Evolutionary conservation across 2,888 invertebrate genomes (phyloP).

Genomic region (Oscheius myriophilus): DNA sequence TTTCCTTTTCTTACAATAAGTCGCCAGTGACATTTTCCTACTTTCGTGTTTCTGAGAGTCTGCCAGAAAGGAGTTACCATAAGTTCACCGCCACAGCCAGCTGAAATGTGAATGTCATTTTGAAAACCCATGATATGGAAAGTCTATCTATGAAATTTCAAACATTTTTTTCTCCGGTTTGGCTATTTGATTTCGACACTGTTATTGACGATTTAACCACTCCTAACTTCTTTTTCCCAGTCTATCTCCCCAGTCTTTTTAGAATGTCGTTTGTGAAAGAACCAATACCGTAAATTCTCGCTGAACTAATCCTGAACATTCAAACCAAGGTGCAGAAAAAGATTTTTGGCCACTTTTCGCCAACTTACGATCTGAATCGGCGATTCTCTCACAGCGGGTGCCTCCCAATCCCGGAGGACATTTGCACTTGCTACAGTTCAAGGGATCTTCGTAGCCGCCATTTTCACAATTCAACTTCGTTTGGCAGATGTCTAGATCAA

Average conservation of each 20-base stretch:
- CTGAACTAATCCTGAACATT: too few species aligned
- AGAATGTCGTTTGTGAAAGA: too few species aligned
- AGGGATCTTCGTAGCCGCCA: constrained; percentile 57
- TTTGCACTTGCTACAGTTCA: constrained; percentile 50
- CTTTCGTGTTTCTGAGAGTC: constrained; percentile 37
- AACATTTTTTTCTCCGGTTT: too few species aligned
- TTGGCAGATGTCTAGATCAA: constrained; percentile 50
- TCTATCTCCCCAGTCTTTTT: too few species aligned
- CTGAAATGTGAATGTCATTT: constrained; percentile 30
- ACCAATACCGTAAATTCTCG: too few species aligned
- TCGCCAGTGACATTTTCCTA: constrained; percentile 53
- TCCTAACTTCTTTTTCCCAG: too few species aligned
- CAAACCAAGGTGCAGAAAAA: too few species aligned
- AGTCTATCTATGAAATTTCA: too few species aligned
- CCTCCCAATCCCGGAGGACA: constrained; percentile 56
- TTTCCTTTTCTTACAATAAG: constrained; percentile 37
- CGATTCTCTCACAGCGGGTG: constrained; percentile 42
- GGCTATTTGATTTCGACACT: too few species aligned
- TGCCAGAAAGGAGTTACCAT: constrained; percentile 47
- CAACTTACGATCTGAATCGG: constrained; percentile 29
- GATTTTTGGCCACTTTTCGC: too few species aligned
- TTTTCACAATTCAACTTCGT: constrained; percentile 42
- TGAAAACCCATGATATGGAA: too few species aligned
- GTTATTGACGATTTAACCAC: too few species aligned
- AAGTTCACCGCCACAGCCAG: constrained; percentile 56